These are phyloP conservation scores for Nothobranchius furzeri DNA, from an alignment of 2,113 vertebrate species.

Conservation along the genomic window DNA sequence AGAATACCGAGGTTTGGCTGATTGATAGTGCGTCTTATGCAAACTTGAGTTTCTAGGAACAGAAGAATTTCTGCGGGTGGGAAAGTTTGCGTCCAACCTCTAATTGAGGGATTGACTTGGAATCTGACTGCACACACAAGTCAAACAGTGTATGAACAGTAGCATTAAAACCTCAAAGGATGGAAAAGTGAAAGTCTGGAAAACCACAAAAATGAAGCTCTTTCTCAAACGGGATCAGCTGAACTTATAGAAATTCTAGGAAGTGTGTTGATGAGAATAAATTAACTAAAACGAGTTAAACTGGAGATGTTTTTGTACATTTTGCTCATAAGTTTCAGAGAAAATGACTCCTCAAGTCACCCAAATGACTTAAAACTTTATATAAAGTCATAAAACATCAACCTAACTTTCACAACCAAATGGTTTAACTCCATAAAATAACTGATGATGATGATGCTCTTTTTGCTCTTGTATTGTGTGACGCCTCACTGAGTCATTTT, in stretches of 20 bases:
- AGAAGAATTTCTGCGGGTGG: conserved; percentile 5
- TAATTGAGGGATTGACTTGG: conserved; percentile 51
- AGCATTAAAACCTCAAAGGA: conserved; percentile 13
- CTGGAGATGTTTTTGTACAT: background rate
- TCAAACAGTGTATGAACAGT: conserved; percentile 12
- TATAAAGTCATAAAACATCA: too few relatives aligned
- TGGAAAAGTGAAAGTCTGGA: background rate
- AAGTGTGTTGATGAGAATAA: conserved; percentile 1
- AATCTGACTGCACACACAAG: conserved; percentile 18
- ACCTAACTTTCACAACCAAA: too few relatives aligned
- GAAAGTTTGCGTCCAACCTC: conserved; percentile 29
- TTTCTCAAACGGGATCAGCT: background rate
- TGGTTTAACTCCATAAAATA: too few relatives aligned
- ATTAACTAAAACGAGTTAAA: background rate
- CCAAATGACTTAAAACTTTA: too few relatives aligned
- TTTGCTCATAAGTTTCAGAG: too few relatives aligned
- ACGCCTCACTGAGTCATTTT: too few relatives aligned
- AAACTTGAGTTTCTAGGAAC: conserved; percentile 48
- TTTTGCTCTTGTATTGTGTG: too few relatives aligned
- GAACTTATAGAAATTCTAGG: conserved; percentile 22
- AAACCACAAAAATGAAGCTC: conserved; percentile 25
- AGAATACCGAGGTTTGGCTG: conserved; percentile 20
- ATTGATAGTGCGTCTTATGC: background rate
- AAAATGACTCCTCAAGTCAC: too few relatives aligned
- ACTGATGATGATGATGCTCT: too few relatives aligned